Conservation (phyloP, 2,113 vertebrate genomes). For the Triplophysa dalaica region DNA sequence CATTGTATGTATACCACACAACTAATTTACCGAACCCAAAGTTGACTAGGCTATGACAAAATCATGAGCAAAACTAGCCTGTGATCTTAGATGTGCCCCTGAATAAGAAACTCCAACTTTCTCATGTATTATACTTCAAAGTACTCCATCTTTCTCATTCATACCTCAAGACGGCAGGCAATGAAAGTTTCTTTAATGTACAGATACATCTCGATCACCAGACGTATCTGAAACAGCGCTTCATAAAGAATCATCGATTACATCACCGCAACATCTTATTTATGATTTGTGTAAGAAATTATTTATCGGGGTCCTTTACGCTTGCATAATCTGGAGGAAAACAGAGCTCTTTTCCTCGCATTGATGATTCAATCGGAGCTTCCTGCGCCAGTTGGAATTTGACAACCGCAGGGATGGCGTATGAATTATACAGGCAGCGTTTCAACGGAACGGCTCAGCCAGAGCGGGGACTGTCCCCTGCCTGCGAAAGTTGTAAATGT, state of each 20-base stretch:
- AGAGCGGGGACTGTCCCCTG: conserved; percentile 23
- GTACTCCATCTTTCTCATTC: not conserved
- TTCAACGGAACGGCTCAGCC: conserved; percentile 45
- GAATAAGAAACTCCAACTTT: conserved; percentile 3
- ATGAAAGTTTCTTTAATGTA: not conserved
- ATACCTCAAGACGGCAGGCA: conserved; percentile 1
- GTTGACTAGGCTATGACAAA: not conserved
- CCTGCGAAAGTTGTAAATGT: conserved; percentile 35
- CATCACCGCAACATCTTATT: conserved; percentile 11
- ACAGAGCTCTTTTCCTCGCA: conserved; percentile 38
- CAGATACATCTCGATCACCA: not conserved
- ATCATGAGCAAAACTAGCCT: not conserved
- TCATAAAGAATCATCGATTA: conserved; percentile 6
- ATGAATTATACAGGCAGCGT: conserved; percentile 56
- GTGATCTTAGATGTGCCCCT: not conserved
- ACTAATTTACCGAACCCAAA: not conserved
- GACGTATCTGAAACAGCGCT: not conserved
- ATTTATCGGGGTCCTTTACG: conserved; percentile 55
- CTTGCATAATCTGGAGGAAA: conserved; percentile 48
- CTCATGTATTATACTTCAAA: not conserved
- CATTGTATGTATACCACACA: not conserved
- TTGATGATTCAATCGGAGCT: conserved; percentile 53
- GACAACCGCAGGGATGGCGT: conserved; percentile 33
- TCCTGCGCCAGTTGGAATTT: conserved; percentile 41
- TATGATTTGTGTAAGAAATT: conserved; percentile 33